These are phyloP conservation scores for Pseudochaenichthys georgianus DNA, from an alignment of 2,797 vertebrate species.

Conservation along the genomic window DNA sequence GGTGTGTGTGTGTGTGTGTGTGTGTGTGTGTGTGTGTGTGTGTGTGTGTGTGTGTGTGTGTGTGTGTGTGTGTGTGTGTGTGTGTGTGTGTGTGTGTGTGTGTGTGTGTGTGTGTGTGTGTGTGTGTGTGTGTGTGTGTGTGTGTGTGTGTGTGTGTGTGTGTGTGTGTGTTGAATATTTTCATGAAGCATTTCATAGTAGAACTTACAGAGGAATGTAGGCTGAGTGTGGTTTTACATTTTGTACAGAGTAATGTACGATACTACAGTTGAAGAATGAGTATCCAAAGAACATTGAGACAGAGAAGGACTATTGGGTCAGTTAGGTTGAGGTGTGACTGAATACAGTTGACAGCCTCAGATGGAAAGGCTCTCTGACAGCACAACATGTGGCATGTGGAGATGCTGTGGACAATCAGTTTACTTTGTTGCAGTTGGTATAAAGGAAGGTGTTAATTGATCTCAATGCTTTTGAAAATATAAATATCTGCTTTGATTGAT, in stretches of 20 bases:
- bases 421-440: not conserved
- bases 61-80: constrained; percentile 56
- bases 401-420: not conserved
- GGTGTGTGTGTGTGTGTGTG: constrained; percentile 55
- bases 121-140: constrained; percentile 36
- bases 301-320: not conserved
- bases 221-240: constrained; percentile 13
- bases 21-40: constrained; percentile 53
- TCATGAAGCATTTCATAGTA: constrained; percentile 14
- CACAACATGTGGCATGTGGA: not conserved
- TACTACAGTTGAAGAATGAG: not conserved
- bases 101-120: constrained; percentile 43
- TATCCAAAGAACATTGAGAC: not conserved
- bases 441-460: not conserved
- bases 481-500: not conserved
- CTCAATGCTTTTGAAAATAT: not conserved
- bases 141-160: constrained; percentile 54
- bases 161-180: constrained; percentile 33
- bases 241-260: constrained; percentile 6
- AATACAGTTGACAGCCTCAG: not conserved
- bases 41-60: constrained; percentile 43
- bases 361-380: constrained; percentile 6
- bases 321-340: constrained; percentile 5
- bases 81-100: constrained; percentile 53
- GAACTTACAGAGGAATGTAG: constrained; percentile 20